Percentiles rank a stretch among this genome's conserved stretches.
phyloP scores from a whole-genome alignment of 2,113 vertebrate genomes.

The Mionectes macconnelli region DNA sequence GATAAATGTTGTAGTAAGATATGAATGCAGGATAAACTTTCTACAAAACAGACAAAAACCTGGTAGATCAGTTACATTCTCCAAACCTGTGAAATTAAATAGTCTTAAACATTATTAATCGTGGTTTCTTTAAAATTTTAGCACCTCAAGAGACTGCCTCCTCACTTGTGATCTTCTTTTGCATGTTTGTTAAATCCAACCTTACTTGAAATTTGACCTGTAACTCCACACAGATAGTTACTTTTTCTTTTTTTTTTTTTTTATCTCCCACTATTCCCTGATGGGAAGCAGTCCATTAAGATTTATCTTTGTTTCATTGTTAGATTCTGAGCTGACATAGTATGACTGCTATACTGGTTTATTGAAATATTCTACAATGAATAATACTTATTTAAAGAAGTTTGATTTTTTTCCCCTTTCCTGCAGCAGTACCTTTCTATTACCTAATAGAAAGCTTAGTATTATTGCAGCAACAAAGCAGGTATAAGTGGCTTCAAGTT shows the following conservation, averaged over 20 bases:
- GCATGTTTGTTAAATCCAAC: not conserved
- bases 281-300: not conserved
- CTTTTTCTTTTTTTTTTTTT: too few relatives aligned
- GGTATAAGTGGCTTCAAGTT: not conserved
- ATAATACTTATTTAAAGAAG: not conserved
- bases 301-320: not conserved
- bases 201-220: not conserved
- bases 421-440: not conserved
- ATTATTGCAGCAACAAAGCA: not conserved
- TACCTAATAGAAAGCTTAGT: not conserved
- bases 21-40: not conserved
- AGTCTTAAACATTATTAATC: not conserved
- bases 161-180: not conserved
- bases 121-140: not conserved
- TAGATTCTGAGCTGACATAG: not conserved
- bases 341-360: not conserved
- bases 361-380: not conserved
- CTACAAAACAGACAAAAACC: not conserved
- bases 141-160: not conserved
- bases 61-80: not conserved
- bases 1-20: not conserved
- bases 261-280: not conserved
- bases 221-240: not conserved
- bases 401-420: not conserved
- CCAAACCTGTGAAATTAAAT: not conserved